Conservation (phyloP, 2,888 invertebrate species). For the Cheilosia pagana region DNA sequence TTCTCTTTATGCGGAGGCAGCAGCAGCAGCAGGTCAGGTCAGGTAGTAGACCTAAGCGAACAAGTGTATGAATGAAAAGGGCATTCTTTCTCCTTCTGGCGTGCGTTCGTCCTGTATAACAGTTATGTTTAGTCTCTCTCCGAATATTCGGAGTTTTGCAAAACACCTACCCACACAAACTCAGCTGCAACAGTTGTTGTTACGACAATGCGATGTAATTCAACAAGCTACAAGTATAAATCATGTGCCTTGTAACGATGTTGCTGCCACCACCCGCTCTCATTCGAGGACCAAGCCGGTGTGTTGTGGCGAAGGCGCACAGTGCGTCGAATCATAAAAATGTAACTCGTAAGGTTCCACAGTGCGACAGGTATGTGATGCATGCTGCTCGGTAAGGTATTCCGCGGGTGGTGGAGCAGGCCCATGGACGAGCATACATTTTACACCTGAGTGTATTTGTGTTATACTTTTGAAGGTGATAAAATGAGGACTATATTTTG, state of each 20-base stretch:
- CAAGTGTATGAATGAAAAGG: conserved; percentile 65
- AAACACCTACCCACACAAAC: conserved; percentile 53
- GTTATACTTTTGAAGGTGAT: conserved; percentile 71
- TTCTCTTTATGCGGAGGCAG: conserved; percentile 31
- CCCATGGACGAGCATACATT: conserved; percentile 51
- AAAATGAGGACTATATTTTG: conserved; percentile 56
- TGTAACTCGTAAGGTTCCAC: conserved; percentile 31
- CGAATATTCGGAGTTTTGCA: conserved; percentile 68
- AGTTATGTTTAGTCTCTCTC: conserved; percentile 48
- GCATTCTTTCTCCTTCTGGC: conserved; percentile 51
- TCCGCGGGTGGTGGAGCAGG: conserved; percentile 2
- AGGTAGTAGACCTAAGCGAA: conserved; percentile 25
- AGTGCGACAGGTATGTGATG: conserved; percentile 61
- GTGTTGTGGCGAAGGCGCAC: conserved; percentile 33
- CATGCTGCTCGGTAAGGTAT: conserved; percentile 24
- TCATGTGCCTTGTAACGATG: conserved; percentile 61
- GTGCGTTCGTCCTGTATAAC: conserved; percentile 70
- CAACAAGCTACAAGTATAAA: conserved; percentile 73
- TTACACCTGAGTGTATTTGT: conserved; percentile 73
- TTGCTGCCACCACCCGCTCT: conserved; percentile 7
- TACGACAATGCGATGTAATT: conserved; percentile 67
- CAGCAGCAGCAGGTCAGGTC: background rate
- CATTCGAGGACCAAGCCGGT: conserved; percentile 36
- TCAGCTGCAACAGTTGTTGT: conserved; percentile 74
- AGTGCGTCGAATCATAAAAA: conserved; percentile 70